Evolutionary conservation across 1,140 invertebrate species (phyloP).

Genomic region (Steinernema khuongi): DNA sequence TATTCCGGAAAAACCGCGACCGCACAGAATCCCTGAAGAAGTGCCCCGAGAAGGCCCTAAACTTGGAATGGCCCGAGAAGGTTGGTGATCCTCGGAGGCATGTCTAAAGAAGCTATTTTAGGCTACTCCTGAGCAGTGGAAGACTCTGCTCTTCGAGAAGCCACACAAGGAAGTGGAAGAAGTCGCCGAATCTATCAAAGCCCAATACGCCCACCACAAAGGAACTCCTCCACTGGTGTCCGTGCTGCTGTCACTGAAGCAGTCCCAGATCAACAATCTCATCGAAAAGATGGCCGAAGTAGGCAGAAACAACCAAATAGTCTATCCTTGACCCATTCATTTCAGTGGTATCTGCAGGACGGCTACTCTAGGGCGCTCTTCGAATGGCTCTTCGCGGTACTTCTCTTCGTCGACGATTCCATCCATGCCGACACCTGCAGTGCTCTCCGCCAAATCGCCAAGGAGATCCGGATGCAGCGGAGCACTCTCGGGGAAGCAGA

Average conservation of each 20-base stretch:
- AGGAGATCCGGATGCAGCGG: slow-evolving; percentile 31
- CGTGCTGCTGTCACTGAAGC: slow-evolving; percentile 19
- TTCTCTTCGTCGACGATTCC: slow-evolving; percentile 38
- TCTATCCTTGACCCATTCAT: slow-evolving; percentile 12
- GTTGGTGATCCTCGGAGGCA: too few species aligned
- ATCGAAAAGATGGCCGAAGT: slow-evolving; percentile 26
- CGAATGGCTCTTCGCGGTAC: slow-evolving; percentile 38
- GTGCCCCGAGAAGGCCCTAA: too few species aligned
- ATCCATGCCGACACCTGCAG: slow-evolving; percentile 29
- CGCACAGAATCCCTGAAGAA: too few species aligned
- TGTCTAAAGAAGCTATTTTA: too few species aligned
- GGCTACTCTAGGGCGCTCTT: slow-evolving; percentile 36
- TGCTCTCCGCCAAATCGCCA: slow-evolving; percentile 31
- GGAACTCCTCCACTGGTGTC: slow-evolving; percentile 32
- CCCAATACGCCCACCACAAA: slow-evolving; percentile 29
- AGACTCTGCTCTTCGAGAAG: slow-evolving; percentile 26
- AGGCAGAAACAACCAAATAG: too few species aligned
- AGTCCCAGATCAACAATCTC: slow-evolving; percentile 29
- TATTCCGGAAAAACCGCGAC: background rate
- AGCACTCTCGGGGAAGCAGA: slow-evolving; percentile 28
- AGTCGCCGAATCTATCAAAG: background rate
- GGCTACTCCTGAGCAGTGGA: slow-evolving; percentile 24
- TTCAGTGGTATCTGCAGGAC: slow-evolving; percentile 33
- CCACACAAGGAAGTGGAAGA: slow-evolving; percentile 11
- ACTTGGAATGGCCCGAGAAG: too few species aligned